Percentiles rank a stretch among this genome's conserved stretches.
Conservation (phyloP, 1,140 invertebrate genomes). For the Wasmannia auropunctata region DNA sequence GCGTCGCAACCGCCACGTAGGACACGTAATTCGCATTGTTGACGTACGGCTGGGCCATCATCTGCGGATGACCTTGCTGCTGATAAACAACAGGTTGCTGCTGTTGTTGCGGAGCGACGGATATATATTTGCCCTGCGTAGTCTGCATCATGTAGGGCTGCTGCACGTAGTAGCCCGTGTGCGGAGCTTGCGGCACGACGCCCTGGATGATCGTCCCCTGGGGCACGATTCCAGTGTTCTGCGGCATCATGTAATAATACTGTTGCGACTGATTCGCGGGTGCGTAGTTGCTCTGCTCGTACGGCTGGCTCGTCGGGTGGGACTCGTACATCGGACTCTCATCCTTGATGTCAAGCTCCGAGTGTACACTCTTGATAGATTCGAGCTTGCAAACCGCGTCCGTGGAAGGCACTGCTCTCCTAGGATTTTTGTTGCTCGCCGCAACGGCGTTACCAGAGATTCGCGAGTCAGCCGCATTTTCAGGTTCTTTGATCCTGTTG, state of each 20-base stretch:
- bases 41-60: conserved; percentile 58
- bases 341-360: conserved; percentile 82
- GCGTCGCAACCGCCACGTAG: conserved; percentile 42
- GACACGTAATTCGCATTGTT: conserved; percentile 58
- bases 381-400: conserved; percentile 67
- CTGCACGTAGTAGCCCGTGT: conserved; percentile 56
- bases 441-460: background rate
- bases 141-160: conserved; percentile 69
- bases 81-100: conserved; percentile 33
- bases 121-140: conserved; percentile 26
- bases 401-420: conserved; percentile 16
- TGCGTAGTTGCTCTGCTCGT: conserved; percentile 38
- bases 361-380: conserved; percentile 76
- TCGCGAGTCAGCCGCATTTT: background rate
- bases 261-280: conserved; percentile 66
- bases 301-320: background rate
- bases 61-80: conserved; percentile 44
- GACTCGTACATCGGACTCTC: conserved; percentile 76
- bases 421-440: background rate
- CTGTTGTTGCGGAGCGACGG: background rate
- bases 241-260: conserved; percentile 72
- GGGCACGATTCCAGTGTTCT: conserved; percentile 46
- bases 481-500: background rate
- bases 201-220: conserved; percentile 26
- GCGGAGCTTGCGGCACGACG: conserved; percentile 5